Base-by-base conservation (phyloP, 53 echinoderm and acorn worm genomes). In the Holothuria scabra region DNA sequence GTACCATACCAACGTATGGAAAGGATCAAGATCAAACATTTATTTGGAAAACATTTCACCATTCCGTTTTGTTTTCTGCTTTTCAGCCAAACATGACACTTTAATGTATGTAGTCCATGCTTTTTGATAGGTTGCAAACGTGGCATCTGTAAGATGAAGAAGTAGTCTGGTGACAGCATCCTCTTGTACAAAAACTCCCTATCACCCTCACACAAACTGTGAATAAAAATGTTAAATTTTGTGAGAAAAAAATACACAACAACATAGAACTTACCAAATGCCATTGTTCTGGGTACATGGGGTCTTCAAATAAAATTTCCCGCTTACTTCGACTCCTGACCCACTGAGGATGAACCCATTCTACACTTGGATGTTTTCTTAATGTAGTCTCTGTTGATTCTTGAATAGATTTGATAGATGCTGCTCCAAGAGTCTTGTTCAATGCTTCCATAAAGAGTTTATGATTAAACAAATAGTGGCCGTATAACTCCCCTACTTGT, bases 301-400 rank as follows among this genome's bases (percentile, higher is more conserved):
- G 97, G 67, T 96, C 97, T 1, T 84, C 70, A 71, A 96, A 90
- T 9, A 85, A 55, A 2, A 58, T 19, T 21, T 93, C 14, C 69
- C 94, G 83, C 57, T 96, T 96, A 14, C 68, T 87, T 28, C 97
- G 64, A n/a, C 90, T 68, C 32, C 97, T 80, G 28, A 96, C 93
- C 88, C 86, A 80, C 84, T 96, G 97, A 65, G 90, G 92, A 34
- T 92, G 92, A 35, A 92, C 94, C 97, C 97, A 96, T 32, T 91
- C 90, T 19, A 96, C 79, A 28, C 83, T 74, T 1, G 87, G 72
- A 38, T 96, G 90, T 6, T 72, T 59, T 20, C 57, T 44, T 12
- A 96, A 74, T 8, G 56, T 84, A 28, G 29, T 60, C 81, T 96
- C 93, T 5, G 93, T 92, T 16, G 75, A 62, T 38, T 68, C 74